phyloP scores from a whole-genome alignment of 2,797 vertebrate species.

The Enteromius radiatus region DNA sequence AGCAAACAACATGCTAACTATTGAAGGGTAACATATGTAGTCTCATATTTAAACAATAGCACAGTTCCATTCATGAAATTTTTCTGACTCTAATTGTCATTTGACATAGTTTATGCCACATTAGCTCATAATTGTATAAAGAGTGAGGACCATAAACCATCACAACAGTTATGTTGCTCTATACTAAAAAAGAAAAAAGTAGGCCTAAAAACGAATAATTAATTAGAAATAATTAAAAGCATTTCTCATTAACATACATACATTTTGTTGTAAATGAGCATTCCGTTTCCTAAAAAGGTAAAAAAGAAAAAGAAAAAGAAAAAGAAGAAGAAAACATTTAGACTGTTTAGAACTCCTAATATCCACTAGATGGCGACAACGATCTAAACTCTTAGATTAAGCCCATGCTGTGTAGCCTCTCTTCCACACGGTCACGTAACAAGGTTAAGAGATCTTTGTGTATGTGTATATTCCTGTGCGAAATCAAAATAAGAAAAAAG shows the following conservation, averaged over 20 bases:
- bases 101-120: neutral
- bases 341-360: neutral
- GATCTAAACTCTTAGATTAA: slow-evolving; percentile 7
- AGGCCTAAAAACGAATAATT: neutral
- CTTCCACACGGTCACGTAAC: slow-evolving; percentile 8
- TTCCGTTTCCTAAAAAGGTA: neutral
- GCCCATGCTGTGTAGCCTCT: neutral
- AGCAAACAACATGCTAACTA: neutral
- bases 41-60: neutral
- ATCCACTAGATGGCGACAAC: slow-evolving; percentile 51
- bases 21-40: neutral
- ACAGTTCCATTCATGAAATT: neutral
- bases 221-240: neutral
- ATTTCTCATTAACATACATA: neutral
- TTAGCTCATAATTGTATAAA: neutral
- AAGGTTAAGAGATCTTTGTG: neutral
- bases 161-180: neutral
- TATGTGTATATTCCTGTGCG: neutral
- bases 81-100: neutral
- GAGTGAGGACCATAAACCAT: neutral
- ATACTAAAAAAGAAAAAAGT: neutral
- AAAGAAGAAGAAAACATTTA: neutral
- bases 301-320: neutral
- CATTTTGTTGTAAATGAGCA: neutral
- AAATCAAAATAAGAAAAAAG: no score